phyloP scores from a whole-genome alignment of 1,140 invertebrate species.

The Zaprionus inermis region DNA sequence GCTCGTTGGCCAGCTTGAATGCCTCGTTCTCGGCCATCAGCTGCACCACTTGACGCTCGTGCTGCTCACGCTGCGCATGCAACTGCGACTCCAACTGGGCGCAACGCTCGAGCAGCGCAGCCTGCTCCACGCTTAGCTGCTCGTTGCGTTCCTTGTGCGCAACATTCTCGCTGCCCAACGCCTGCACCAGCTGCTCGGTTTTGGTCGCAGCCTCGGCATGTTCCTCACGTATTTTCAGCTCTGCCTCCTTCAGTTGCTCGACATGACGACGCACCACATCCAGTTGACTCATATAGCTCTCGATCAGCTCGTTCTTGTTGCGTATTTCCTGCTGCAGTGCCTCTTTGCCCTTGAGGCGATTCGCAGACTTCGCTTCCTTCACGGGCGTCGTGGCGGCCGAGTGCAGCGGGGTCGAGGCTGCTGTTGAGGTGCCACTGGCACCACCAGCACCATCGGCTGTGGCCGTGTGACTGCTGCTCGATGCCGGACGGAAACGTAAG shows the following conservation, averaged over 20 bases:
- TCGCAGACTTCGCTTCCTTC: slow-evolving; percentile 77
- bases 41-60: slow-evolving; percentile 67
- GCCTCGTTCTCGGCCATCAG: slow-evolving; percentile 65
- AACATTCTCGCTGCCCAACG: slow-evolving; percentile 62
- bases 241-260: slow-evolving; percentile 76
- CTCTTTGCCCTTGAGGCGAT: slow-evolving; percentile 79
- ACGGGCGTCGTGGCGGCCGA: slow-evolving; percentile 77
- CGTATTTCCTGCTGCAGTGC: slow-evolving; percentile 81
- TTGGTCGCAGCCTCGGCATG: slow-evolving; percentile 57
- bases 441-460: slow-evolving; percentile 34
- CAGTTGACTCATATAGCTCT: slow-evolving; percentile 76
- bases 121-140: slow-evolving; percentile 55
- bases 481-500: slow-evolving; percentile 74
- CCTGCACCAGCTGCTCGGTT: slow-evolving; percentile 68
- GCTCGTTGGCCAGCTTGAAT: slow-evolving; percentile 68
- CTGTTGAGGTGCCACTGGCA: slow-evolving; percentile 60
- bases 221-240: slow-evolving; percentile 71
- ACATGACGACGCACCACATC: slow-evolving; percentile 78
- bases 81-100: slow-evolving; percentile 65
- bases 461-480: slow-evolving; percentile 47
- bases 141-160: slow-evolving; percentile 69
- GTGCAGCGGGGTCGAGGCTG: slow-evolving; percentile 74
- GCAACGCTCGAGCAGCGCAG: slow-evolving; percentile 46
- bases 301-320: slow-evolving; percentile 79
- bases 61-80: slow-evolving; percentile 57